phyloP scores from a whole-genome alignment of 2,888 invertebrate species.

The Muscina levida region DNA sequence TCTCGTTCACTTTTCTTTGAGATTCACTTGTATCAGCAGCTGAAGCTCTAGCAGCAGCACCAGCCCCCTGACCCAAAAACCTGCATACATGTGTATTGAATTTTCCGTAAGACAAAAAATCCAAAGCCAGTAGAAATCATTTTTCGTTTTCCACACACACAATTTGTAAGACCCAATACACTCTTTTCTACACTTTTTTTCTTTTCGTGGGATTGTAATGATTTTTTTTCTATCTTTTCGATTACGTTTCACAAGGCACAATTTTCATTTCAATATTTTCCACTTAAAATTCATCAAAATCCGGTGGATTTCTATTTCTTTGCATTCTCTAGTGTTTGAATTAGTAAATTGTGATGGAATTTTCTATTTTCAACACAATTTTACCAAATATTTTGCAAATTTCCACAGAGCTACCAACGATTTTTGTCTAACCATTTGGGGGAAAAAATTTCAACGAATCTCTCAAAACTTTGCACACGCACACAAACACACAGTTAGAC shows the following conservation, averaged over 20 bases:
- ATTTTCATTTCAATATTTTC: conserved; percentile 54
- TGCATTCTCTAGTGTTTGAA: conserved; percentile 31
- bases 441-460: conserved; percentile 78
- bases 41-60: conserved; percentile 51
- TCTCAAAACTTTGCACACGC: conserved; percentile 57
- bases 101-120: conserved; percentile 67
- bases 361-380: conserved; percentile 47
- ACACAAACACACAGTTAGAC: conserved; percentile 36
- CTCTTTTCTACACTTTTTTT: neutral
- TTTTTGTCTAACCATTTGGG: conserved; percentile 78
- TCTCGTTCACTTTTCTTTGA: conserved; percentile 61
- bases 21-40: conserved; percentile 61
- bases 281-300: conserved; percentile 32
- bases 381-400: conserved; percentile 68
- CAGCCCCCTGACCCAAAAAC: conserved; percentile 65
- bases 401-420: conserved; percentile 76
- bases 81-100: conserved; percentile 70
- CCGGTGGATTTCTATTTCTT: conserved; percentile 27
- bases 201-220: neutral
- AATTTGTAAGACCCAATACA: neutral
- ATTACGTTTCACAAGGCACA: conserved; percentile 50
- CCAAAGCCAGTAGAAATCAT: conserved; percentile 32
- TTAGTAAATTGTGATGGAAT: conserved; percentile 52
- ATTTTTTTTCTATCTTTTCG: conserved; percentile 25
- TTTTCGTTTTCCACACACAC: conserved; percentile 60